Conservation (phyloP, 1,140 invertebrate genomes). For the Brachionus manjavacas region DNA sequence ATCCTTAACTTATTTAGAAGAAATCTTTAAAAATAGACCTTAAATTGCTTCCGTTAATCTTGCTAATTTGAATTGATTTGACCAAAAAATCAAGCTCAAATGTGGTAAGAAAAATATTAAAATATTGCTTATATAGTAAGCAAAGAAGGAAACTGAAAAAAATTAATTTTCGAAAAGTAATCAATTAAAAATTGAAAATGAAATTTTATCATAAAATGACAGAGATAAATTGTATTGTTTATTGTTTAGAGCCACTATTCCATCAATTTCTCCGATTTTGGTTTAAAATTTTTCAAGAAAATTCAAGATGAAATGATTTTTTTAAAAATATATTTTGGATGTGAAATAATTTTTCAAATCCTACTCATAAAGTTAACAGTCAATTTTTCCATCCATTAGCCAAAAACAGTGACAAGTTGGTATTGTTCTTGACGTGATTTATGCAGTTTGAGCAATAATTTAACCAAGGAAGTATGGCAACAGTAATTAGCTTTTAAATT, state of each 20-base stretch:
- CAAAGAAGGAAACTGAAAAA: not conserved
- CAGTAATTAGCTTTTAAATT: not conserved
- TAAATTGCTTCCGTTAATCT: not conserved
- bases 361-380: not conserved
- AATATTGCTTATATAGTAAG: not conserved
- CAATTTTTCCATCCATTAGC: not conserved
- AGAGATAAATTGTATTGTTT: not conserved
- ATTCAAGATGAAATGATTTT: not conserved
- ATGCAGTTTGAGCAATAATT: not conserved
- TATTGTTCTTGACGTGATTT: not conserved
- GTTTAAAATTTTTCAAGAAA: not conserved
- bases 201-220: not conserved
- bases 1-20: not conserved
- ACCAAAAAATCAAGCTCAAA: not conserved
- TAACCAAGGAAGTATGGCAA: not conserved
- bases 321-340: not conserved
- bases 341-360: not conserved
- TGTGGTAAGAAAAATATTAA: too few relatives aligned
- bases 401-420: not conserved
- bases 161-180: not conserved
- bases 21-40: too few relatives aligned
- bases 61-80: not conserved
- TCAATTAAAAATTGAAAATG: too few relatives aligned
- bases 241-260: not conserved
- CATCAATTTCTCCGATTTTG: too few relatives aligned